A percentile compares a stretch with the other conserved stretches of the same genome.
Conservation (phyloP, 2,797 vertebrate genomes). For the Tokudaia muenninki region DNA sequence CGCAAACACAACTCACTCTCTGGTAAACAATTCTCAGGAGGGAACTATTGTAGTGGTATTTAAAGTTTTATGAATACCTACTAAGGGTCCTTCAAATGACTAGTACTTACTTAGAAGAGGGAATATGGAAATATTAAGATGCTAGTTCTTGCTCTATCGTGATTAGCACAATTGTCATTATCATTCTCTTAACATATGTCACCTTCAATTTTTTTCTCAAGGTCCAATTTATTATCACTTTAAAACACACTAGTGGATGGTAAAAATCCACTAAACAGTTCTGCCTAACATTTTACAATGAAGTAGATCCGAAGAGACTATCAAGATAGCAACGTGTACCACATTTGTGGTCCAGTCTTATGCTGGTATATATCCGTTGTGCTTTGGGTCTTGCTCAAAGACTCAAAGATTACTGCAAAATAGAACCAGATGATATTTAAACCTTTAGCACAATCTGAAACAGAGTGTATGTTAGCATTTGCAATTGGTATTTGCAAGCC, state of each 20-base stretch:
- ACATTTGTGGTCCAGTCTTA: background rate
- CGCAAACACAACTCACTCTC: background rate
- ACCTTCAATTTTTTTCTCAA: background rate
- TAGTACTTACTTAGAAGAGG: background rate
- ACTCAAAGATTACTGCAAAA: slow-evolving; percentile 10
- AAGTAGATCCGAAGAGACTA: background rate
- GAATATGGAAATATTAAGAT: background rate
- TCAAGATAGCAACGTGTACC: background rate
- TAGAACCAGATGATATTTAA: slow-evolving; percentile 22
- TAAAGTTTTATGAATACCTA: background rate
- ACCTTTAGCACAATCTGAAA: background rate
- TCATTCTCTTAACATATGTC: background rate
- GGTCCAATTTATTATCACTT: background rate
- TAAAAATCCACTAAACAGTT: background rate
- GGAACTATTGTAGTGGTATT: background rate
- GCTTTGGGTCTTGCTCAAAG: no score
- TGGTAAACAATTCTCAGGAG: background rate
- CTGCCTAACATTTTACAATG: background rate
- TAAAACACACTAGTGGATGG: background rate
- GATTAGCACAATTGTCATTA: background rate
- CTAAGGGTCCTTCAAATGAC: background rate
- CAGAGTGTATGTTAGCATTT: background rate
- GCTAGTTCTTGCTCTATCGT: background rate
- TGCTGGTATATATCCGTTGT: background rate
- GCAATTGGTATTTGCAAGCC: slow-evolving; percentile 18